Percentiles rank a stretch among this genome's conserved stretches.
Conservation (phyloP, 2,797 vertebrate genomes). For the Mycteria americana region DNA sequence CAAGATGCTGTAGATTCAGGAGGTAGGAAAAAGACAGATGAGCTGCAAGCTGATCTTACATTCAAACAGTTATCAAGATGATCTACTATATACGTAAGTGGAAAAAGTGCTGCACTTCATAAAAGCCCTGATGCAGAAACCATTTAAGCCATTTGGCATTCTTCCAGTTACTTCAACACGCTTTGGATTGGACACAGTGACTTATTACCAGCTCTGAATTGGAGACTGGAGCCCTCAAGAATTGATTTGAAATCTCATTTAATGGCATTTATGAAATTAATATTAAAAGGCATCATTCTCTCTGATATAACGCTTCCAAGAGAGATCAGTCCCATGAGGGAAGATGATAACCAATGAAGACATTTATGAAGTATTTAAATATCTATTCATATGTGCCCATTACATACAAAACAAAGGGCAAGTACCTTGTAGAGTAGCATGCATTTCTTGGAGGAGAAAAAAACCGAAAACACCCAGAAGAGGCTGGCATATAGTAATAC, state of each 20-base stretch:
- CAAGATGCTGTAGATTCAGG: not conserved
- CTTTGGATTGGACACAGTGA: not conserved
- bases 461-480: not conserved
- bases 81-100: not conserved
- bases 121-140: constrained; percentile 24
- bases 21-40: not conserved
- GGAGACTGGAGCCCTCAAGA: not conserved
- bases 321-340: not conserved
- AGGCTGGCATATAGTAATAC: not conserved
- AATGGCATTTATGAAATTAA: constrained; percentile 23
- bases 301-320: not conserved
- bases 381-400: not conserved
- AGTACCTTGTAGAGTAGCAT: not conserved
- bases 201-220: not conserved
- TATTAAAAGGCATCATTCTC: not conserved
- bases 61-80: not conserved
- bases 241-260: constrained; percentile 34
- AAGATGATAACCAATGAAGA: not conserved
- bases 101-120: constrained; percentile 13
- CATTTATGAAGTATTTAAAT: not conserved
- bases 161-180: not conserved
- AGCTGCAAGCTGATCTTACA: not conserved
- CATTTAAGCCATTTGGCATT: constrained; percentile 16
- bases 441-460: not conserved
- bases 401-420: not conserved